Conservation (phyloP, 2,888 invertebrate genomes). For the Adelognathus sp. region DNA sequence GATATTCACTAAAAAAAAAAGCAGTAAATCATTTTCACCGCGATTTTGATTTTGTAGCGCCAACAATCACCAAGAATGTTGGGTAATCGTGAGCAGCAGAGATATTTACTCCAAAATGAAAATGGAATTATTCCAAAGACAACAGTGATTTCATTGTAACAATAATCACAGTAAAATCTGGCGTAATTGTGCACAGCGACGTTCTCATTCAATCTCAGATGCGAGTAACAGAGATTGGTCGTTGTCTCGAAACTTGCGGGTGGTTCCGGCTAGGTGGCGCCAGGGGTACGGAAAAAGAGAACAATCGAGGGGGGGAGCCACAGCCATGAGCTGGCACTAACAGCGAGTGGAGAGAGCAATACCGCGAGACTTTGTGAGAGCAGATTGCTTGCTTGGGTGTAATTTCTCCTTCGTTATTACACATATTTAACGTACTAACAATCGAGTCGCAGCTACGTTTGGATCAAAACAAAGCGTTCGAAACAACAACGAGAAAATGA, state of each 20-base stretch:
- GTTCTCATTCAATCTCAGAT: not conserved
- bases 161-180: not conserved
- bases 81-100: too few relatives aligned
- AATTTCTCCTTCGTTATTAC: too few relatives aligned
- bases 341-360: not conserved
- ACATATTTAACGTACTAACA: too few relatives aligned
- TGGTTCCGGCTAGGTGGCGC: constrained; percentile 65
- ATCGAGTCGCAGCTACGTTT: too few relatives aligned
- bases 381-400: too few relatives aligned
- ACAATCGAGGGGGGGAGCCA: constrained; percentile 7
- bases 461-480: not conserved
- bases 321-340: constrained; percentile 23
- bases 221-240: constrained; percentile 21
- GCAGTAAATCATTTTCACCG: too few relatives aligned
- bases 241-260: not conserved
- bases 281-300: constrained; percentile 49
- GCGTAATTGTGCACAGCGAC: too few relatives aligned
- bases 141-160: not conserved
- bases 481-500: not conserved
- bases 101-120: too few relatives aligned
- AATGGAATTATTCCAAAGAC: not conserved
- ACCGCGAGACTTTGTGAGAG: not conserved
- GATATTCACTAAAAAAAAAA: too few relatives aligned
- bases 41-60: too few relatives aligned
- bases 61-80: too few relatives aligned